Conservation (phyloP, 2,888 invertebrate genomes). For the Nebria salina region DNA sequence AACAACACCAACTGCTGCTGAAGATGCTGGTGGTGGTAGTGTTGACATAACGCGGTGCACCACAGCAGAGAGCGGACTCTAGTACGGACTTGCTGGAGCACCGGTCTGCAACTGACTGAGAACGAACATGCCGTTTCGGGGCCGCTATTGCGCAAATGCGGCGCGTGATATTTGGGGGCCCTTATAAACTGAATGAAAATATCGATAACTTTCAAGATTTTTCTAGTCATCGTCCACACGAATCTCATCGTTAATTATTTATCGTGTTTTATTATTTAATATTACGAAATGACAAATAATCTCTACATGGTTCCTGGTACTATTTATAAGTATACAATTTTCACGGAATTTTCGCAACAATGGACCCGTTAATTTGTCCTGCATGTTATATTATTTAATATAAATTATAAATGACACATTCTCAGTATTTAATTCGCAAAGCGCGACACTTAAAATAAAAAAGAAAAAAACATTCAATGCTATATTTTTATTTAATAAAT, state of each 20-base stretch:
- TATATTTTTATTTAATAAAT: background rate
- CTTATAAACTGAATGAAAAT: constrained; percentile 19
- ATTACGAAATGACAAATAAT: background rate
- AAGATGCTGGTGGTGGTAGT: constrained; percentile 30
- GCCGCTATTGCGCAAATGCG: constrained; percentile 32
- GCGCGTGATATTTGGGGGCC: background rate
- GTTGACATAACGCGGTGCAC: constrained; percentile 47
- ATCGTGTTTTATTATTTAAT: constrained; percentile 7
- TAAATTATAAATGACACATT: background rate
- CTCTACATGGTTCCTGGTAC: background rate
- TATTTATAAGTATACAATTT: constrained; percentile 1
- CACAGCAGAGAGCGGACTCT: constrained; percentile 34
- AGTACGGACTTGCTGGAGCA: constrained; percentile 46
- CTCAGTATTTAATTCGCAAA: background rate
- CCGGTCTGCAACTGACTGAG: constrained; percentile 32
- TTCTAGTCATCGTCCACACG: background rate
- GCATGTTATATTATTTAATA: background rate
- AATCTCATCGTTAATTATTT: constrained; percentile 6
- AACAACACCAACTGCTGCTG: constrained; percentile 13
- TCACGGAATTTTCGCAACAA: background rate
- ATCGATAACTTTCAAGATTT: constrained; percentile 24
- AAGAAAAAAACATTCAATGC: background rate
- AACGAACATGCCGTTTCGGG: constrained; percentile 28
- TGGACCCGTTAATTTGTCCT: constrained; percentile 6
- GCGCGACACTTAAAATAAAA: background rate